A percentile compares a stretch with the other conserved stretches of the same genome.
Conservation (phyloP, 2,888 invertebrate genomes). For the Vannuccia rotundouncinata region DNA sequence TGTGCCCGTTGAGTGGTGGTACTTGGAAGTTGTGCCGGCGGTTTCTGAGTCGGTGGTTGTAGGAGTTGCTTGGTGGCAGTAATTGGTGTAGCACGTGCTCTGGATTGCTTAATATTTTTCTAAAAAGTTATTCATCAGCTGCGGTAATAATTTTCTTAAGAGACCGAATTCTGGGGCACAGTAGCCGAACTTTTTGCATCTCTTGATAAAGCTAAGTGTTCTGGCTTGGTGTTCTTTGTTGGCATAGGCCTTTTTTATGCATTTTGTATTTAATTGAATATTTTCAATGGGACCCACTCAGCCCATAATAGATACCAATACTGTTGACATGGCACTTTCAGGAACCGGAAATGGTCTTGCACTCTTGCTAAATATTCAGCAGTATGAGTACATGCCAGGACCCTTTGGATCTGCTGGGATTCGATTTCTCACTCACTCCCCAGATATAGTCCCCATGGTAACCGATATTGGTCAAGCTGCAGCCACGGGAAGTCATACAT, state of each 20-base stretch:
- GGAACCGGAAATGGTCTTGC: background rate
- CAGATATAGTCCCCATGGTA: slow-evolving; percentile 16
- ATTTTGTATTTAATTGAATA: no score
- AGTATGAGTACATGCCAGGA: background rate
- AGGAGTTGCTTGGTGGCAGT: background rate
- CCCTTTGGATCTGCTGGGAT: background rate
- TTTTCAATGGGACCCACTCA: no score
- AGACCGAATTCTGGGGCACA: slow-evolving; percentile 16
- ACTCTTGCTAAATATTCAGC: background rate
- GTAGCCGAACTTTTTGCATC: slow-evolving; percentile 12
- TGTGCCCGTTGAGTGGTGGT: no score
- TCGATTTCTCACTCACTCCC: background rate
- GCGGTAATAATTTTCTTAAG: background rate
- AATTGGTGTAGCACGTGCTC: slow-evolving; percentile 15
- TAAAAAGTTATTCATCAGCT: slow-evolving; percentile 4
- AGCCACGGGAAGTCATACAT: slow-evolving; percentile 11
- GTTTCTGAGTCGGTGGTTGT: slow-evolving; percentile 2
- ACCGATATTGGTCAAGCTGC: slow-evolving; percentile 15
- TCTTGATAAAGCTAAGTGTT: slow-evolving; percentile 5
- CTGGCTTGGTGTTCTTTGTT: background rate
- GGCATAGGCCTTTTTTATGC: background rate
- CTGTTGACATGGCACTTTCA: background rate
- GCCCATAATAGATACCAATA: no score
- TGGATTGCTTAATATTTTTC: slow-evolving; percentile 6
- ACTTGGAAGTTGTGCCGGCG: background rate